Conservation (phyloP, 1,140 invertebrate genomes). For the roundworm (Caenorhabditis elegans) region DNA sequence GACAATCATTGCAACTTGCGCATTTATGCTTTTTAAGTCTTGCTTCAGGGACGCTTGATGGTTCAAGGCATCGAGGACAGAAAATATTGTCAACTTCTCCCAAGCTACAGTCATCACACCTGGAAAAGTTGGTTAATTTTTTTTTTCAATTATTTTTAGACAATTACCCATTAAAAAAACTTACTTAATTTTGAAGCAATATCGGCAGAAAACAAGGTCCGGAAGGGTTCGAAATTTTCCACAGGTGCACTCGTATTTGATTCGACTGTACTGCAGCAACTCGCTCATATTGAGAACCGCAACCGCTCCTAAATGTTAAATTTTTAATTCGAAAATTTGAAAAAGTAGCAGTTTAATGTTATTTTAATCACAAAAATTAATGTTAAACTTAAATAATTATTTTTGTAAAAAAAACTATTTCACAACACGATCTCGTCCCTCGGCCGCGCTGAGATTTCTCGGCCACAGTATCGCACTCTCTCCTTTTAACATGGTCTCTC, state of each 20-base stretch:
- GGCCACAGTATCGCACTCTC: too few relatives aligned
- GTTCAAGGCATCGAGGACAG: slow-evolving; percentile 5
- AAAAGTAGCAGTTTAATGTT: too few relatives aligned
- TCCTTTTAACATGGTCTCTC: too few relatives aligned
- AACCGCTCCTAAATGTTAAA: background rate
- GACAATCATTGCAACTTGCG: background rate
- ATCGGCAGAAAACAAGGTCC: background rate
- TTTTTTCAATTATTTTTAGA: too few relatives aligned
- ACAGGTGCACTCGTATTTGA: slow-evolving; percentile 20
- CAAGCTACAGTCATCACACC: background rate
- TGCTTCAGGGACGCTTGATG: background rate
- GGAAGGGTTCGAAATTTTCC: background rate
- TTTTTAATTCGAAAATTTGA: background rate
- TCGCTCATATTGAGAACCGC: background rate
- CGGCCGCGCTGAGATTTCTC: too few relatives aligned
- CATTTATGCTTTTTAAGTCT: slow-evolving; percentile 4
- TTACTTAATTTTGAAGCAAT: slow-evolving; percentile 6
- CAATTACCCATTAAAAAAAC: background rate
- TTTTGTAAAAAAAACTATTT: background rate
- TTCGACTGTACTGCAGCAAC: background rate
- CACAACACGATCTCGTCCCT: too few relatives aligned
- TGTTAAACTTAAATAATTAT: too few relatives aligned
- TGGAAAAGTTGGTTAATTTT: background rate
- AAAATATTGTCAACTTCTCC: background rate
- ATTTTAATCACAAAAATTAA: too few relatives aligned